Percentiles rank a stretch among this genome's conserved stretches.
Conservation (phyloP, 2,797 vertebrate species). For the Euthynnus affinis region DNA sequence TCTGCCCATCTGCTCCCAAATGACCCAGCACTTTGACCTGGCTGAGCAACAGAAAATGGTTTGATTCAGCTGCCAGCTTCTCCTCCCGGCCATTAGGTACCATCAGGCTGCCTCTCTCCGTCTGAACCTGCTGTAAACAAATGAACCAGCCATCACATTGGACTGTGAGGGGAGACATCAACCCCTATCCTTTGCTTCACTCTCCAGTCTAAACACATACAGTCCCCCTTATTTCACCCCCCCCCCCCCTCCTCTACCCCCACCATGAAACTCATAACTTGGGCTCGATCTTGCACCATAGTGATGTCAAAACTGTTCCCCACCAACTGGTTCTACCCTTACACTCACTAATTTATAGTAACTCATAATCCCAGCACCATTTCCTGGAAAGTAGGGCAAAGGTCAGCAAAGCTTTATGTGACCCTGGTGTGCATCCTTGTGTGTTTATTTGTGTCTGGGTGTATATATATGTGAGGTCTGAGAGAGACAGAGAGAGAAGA, state of each 20-base stretch:
- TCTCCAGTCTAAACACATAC: conserved; percentile 47
- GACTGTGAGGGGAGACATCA: conserved; percentile 21
- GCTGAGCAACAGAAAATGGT: conserved; percentile 40
- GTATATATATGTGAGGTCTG: conserved; percentile 25
- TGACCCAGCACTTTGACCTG: conserved; percentile 52
- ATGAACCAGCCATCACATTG: conserved; percentile 28
- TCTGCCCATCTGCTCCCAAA: conserved; percentile 40
- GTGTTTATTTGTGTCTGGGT: conserved; percentile 34
- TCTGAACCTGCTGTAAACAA: conserved; percentile 49
- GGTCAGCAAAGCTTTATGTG: conserved; percentile 55
- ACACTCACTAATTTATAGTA: conserved; percentile 39
- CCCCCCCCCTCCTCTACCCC: no score
- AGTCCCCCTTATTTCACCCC: neutral
- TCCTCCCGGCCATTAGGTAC: conserved; percentile 24
- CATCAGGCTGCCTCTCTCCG: conserved; percentile 31
- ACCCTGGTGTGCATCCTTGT: conserved; percentile 38
- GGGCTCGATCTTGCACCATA: conserved; percentile 9
- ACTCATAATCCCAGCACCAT: conserved; percentile 20
- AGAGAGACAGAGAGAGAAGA: neutral
- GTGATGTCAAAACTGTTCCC: conserved; percentile 33
- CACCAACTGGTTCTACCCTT: neutral
- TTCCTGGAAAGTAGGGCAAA: conserved; percentile 67
- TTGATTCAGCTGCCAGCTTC: conserved; percentile 38
- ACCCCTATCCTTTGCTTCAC: neutral
- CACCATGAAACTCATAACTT: conserved; percentile 34